phyloP scores from a whole-genome alignment of 2,888 invertebrate species.

The Drosophila colorata region DNA sequence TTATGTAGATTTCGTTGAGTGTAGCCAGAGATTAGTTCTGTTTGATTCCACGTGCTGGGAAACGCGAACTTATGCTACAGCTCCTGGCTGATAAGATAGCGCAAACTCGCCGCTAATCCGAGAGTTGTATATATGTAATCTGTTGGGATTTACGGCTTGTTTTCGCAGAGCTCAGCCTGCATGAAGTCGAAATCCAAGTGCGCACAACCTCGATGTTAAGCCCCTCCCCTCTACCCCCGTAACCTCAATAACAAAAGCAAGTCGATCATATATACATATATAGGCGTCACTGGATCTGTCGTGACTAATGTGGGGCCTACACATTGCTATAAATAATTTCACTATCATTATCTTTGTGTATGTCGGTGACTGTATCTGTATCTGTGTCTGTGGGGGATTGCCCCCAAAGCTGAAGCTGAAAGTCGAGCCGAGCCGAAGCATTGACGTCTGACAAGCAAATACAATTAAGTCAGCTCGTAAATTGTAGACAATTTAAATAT shows the following conservation, averaged over 20 bases:
- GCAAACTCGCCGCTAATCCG: slow-evolving; percentile 35
- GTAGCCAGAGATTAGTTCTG: slow-evolving; percentile 23
- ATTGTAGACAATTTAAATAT: slow-evolving; percentile 61
- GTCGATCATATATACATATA: slow-evolving; percentile 3
- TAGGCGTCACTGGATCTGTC: slow-evolving; percentile 30
- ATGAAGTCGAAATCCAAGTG: slow-evolving; percentile 14
- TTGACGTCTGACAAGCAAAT: slow-evolving; percentile 75
- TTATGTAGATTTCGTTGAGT: slow-evolving; percentile 15
- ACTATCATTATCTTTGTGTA: slow-evolving; percentile 53
- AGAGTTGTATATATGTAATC: slow-evolving; percentile 22
- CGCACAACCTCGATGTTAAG: neutral
- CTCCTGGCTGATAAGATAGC: slow-evolving; percentile 46
- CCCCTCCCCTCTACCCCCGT: neutral
- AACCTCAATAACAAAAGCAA: neutral
- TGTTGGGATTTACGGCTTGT: slow-evolving; percentile 34
- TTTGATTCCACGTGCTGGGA: slow-evolving; percentile 38
- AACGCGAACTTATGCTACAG: slow-evolving; percentile 26
- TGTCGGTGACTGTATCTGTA: slow-evolving; percentile 1
- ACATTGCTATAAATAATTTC: slow-evolving; percentile 64
- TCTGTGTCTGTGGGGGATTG: slow-evolving; percentile 46
- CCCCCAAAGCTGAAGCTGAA: slow-evolving; percentile 29
- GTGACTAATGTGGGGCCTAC: slow-evolving; percentile 62
- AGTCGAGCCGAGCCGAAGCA: slow-evolving; percentile 16
- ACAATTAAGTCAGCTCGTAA: slow-evolving; percentile 74
- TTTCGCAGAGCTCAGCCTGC: slow-evolving; percentile 17